Percentiles rank a stretch among this genome's conserved stretches.
These are phyloP conservation scores for Oxyruncus cristatus DNA, from an alignment of 2,113 vertebrate genomes.

Conservation along the genomic window DNA sequence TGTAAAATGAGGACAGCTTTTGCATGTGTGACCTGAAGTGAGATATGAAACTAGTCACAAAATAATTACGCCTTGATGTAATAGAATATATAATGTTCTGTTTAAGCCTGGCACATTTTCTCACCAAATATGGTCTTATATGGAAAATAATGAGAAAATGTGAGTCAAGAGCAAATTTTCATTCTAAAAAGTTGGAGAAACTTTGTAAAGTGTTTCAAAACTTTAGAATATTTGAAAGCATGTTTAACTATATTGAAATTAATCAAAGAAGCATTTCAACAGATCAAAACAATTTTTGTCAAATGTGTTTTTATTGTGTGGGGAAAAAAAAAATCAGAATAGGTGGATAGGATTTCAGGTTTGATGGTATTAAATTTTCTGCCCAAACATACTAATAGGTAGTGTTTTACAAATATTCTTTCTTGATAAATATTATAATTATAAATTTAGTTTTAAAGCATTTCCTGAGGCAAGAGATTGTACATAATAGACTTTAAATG, in stretches of 20 bases:
- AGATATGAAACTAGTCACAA: not conserved
- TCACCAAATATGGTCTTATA: not conserved
- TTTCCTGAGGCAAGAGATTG: not conserved
- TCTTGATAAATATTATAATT: not conserved
- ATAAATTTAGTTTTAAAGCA: not conserved
- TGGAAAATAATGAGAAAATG: not conserved
- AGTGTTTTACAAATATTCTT: not conserved
- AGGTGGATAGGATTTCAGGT: not conserved
- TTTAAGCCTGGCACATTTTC: not conserved
- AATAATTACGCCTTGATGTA: not conserved
- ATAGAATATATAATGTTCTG: not conserved
- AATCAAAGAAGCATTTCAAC: not conserved
- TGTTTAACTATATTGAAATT: not conserved
- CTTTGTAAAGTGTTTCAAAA: not conserved
- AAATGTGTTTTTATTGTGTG: accelerated
- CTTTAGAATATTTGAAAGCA: not conserved
- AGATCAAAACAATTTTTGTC: not conserved
- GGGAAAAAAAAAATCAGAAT: not conserved
- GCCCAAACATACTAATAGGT: not conserved
- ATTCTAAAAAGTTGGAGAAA: not conserved
- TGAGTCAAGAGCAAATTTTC: not conserved
- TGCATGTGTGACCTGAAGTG: not conserved
- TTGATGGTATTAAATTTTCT: not conserved
- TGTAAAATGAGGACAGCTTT: not conserved
- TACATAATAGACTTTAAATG: not conserved